Conservation (phyloP, 2,888 invertebrate genomes). For the Magallana nippona region DNA sequence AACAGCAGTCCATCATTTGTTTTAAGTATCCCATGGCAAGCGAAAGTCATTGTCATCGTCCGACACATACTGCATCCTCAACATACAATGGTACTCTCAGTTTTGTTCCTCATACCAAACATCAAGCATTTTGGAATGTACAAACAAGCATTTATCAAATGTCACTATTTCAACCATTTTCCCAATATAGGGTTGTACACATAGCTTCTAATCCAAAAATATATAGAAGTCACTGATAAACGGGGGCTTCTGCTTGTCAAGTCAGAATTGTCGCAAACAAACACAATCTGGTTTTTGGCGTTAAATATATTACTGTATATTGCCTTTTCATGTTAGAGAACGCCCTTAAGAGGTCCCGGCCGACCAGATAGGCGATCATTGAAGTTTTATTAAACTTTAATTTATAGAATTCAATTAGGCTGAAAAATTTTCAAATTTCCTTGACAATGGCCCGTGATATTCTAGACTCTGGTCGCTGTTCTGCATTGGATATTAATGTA, state of each 20-base stretch:
- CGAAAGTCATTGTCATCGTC: not conserved
- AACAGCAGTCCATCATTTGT: conserved; percentile 9
- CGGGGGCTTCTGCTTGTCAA: not conserved
- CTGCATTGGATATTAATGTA: conserved; percentile 5
- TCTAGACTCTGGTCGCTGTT: not conserved
- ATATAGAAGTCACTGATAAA: conserved; percentile 15
- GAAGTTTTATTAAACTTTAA: conserved; percentile 30
- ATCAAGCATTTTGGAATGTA: not conserved
- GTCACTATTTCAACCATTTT: not conserved
- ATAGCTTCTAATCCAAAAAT: not conserved
- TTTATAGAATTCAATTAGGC: conserved; percentile 32
- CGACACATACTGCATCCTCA: not conserved
- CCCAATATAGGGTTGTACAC: too few relatives aligned
- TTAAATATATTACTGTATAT: conserved; percentile 23
- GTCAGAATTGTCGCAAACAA: conserved; percentile 28
- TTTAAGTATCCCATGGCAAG: conserved; percentile 14
- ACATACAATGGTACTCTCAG: not conserved
- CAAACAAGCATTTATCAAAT: not conserved
- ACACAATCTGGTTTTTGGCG: conserved; percentile 11
- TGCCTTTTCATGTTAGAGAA: conserved; percentile 20
- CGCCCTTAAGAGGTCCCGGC: not conserved
- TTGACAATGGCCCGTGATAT: conserved; percentile 5
- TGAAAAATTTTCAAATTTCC: conserved; percentile 24
- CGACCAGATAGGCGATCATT: not conserved
- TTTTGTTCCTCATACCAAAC: not conserved